Conservation (phyloP, 2,888 invertebrate genomes). For the Carpatolechia fugitivella region DNA sequence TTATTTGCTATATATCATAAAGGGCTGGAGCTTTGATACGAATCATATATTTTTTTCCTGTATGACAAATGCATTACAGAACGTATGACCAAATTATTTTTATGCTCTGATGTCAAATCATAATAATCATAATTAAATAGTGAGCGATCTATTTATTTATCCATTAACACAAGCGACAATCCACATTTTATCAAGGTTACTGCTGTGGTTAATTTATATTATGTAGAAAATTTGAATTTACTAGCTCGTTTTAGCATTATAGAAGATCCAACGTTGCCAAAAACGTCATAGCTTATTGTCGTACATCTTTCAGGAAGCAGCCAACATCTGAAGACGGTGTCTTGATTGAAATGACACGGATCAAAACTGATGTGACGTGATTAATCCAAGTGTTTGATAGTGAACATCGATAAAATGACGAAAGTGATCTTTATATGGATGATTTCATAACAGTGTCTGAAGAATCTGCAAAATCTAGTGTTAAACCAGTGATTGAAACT, state of each 20-base stretch:
- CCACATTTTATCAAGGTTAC: neutral
- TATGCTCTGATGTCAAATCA: too few species aligned
- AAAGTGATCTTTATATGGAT: neutral
- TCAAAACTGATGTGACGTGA: slow-evolving; percentile 15
- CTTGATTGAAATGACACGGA: slow-evolving; percentile 5
- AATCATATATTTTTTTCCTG: too few species aligned
- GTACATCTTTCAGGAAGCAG: slow-evolving; percentile 21
- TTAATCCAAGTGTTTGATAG: neutral
- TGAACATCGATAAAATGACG: neutral
- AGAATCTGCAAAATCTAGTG: too few species aligned
- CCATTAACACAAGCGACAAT: slow-evolving; percentile 3
- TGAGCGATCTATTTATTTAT: too few species aligned
- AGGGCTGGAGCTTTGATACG: too few species aligned
- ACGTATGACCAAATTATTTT: too few species aligned
- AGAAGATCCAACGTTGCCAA: slow-evolving; percentile 26
- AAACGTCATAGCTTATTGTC: slow-evolving; percentile 26
- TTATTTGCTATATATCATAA: too few species aligned
- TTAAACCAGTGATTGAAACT: neutral
- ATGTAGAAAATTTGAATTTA: neutral
- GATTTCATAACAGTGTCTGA: neutral
- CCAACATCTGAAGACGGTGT: slow-evolving; percentile 22
- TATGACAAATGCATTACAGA: too few species aligned
- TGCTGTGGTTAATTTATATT: neutral
- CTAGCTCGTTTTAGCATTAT: neutral
- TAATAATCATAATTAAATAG: too few species aligned